A percentile compares a stretch with the other conserved stretches of the same genome.
Conservation (phyloP, 35 echinoderm and acorn worm species). For the Ptychodera flava region DNA sequence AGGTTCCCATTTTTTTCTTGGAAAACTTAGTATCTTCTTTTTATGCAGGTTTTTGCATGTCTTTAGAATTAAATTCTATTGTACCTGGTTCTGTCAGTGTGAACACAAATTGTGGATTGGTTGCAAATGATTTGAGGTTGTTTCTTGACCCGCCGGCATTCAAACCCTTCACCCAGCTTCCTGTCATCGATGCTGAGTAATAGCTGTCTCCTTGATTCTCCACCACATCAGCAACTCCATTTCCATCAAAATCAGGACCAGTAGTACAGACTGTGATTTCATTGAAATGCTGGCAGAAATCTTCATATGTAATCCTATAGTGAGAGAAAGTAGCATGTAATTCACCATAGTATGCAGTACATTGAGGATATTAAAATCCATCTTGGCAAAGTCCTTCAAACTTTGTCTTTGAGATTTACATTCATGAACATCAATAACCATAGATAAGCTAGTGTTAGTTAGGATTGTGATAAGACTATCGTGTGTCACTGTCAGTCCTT, state of each 20-base stretch:
- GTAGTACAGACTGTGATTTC: conserved; percentile 40
- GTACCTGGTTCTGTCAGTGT: conserved; percentile 54
- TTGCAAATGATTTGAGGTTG: conserved; percentile 16
- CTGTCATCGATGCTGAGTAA: conserved; percentile 22
- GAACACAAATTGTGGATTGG: conserved; percentile 51
- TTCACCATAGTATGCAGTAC: no score
- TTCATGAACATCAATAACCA: no score
- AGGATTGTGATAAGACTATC: no score
- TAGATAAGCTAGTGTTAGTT: no score
- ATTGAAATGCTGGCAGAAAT: conserved; percentile 49
- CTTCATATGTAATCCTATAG: conserved; percentile 50
- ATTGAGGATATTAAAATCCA: no score
- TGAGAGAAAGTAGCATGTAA: not conserved
- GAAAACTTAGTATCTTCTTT: no score
- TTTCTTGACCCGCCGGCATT: conserved; percentile 55
- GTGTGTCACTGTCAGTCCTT: no score
- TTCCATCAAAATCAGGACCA: conserved; percentile 53
- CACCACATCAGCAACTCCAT: conserved; percentile 30
- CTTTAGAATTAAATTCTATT: no score
- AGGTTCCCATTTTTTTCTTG: no score
- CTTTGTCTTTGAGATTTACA: no score
- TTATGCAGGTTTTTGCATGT: no score
- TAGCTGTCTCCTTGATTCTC: conserved; percentile 18
- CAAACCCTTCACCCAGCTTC: conserved; percentile 35
- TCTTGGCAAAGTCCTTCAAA: no score